Evolutionary conservation across 2,113 vertebrate species (phyloP).

Genomic region (Phodopus roborovskii): DNA sequence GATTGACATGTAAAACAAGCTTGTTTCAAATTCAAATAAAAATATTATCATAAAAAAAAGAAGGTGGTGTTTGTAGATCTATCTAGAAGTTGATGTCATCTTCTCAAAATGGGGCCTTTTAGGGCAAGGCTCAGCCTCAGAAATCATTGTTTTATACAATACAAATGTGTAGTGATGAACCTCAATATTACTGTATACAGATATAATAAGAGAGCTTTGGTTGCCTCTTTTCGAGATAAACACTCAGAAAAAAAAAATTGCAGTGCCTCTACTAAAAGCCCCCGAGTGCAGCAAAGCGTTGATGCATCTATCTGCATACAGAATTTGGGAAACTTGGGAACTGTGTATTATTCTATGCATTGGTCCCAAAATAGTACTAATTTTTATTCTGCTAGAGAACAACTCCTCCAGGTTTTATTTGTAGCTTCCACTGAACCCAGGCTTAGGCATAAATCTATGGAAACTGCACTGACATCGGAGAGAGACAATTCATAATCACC

Average conservation of each 20-base stretch:
- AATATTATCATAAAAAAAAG: too few relatives aligned
- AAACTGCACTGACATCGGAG: neutral
- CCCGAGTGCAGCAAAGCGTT: neutral
- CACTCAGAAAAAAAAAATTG: neutral
- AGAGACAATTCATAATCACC: constrained; percentile 56
- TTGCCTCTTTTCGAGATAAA: constrained; percentile 13
- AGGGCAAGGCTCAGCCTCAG: neutral
- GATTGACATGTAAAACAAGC: too few relatives aligned
- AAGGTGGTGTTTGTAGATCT: neutral
- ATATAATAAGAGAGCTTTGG: neutral
- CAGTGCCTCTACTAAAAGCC: neutral
- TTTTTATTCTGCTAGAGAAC: constrained; percentile 61
- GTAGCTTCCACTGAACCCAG: constrained; percentile 39
- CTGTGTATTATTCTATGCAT: constrained; percentile 6
- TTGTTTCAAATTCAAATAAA: too few relatives aligned
- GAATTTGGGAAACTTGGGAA: neutral
- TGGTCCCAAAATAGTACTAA: constrained; percentile 45
- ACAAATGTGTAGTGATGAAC: too few relatives aligned
- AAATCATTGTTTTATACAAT: neutral
- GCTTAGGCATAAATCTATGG: constrained; percentile 22
- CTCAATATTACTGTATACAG: neutral
- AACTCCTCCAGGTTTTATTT: constrained; percentile 55
- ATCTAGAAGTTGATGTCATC: neutral
- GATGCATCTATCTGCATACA: neutral
- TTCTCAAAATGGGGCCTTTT: neutral